These are phyloP conservation scores for Kryptolebias ocellatus DNA, from an alignment of 2,797 vertebrate species.

Conservation along the genomic window DNA sequence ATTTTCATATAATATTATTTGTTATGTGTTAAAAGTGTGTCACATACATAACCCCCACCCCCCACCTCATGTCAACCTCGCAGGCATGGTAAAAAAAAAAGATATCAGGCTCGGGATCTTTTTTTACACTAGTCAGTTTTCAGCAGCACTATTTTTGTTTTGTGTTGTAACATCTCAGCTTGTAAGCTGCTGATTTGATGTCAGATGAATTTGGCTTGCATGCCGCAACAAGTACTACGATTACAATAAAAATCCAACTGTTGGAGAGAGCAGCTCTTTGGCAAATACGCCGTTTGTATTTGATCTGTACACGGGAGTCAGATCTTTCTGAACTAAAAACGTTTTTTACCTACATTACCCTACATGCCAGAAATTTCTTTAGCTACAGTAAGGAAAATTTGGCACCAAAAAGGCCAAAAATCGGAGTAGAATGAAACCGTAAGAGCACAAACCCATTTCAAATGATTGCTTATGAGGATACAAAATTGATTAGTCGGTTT, in stretches of 20 bases:
- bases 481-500: slow-evolving; percentile 30
- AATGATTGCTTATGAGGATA: background rate
- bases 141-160: background rate
- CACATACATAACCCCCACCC: no score
- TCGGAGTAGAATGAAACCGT: no score
- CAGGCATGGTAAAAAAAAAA: no score
- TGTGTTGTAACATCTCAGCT: slow-evolving; percentile 12
- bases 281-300: slow-evolving; percentile 10
- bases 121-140: slow-evolving; percentile 4
- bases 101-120: slow-evolving; percentile 4
- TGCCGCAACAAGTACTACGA: slow-evolving; percentile 18
- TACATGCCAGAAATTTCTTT: slow-evolving; percentile 21
- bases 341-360: background rate
- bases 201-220: slow-evolving; percentile 14
- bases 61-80: no score
- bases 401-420: no score
- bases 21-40: background rate
- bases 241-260: background rate
- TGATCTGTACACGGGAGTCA: slow-evolving; percentile 14
- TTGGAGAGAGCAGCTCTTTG: background rate
- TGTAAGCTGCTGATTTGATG: slow-evolving; percentile 14
- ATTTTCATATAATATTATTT: background rate
- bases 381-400: slow-evolving; percentile 2
- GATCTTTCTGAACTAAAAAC: slow-evolving; percentile 14
- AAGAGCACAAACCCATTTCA: slow-evolving; percentile 3